These are phyloP conservation scores for Garra rufa DNA, from an alignment of 2,113 vertebrate species.

Conservation along the genomic window DNA sequence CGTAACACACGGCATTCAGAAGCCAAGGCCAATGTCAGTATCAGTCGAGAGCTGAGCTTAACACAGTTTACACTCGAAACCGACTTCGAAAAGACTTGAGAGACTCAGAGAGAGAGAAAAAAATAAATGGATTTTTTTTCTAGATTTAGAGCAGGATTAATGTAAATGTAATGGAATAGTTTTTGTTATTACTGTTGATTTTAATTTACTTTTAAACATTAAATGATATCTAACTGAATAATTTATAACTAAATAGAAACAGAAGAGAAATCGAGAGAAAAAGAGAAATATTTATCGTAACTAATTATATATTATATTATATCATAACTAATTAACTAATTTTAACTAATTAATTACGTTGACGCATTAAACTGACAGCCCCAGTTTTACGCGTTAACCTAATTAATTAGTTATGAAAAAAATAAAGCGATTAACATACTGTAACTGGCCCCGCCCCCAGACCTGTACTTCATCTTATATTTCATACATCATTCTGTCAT, in stretches of 20 bases:
- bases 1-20: not conserved
- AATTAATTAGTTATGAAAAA: no score
- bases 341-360: no score
- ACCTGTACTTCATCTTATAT: no score
- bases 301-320: no score
- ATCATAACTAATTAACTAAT: no score
- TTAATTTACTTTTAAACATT: not conserved
- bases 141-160: not conserved
- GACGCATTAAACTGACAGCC: no score
- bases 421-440: no score
- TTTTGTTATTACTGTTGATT: not conserved
- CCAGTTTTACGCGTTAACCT: no score
- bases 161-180: not conserved
- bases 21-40: slow-evolving; percentile 8
- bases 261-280: not conserved
- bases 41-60: not conserved
- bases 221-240: not conserved
- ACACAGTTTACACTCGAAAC: not conserved
- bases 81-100: not conserved
- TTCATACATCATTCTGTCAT: no score
- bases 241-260: not conserved
- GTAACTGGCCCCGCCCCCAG: no score
- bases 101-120: not conserved
- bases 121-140: no score
- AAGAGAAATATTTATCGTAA: no score